A percentile compares a stretch with the other conserved stretches of the same genome.
phyloP scores from a whole-genome alignment of 2,888 invertebrate genomes.

The Patella caerulea region DNA sequence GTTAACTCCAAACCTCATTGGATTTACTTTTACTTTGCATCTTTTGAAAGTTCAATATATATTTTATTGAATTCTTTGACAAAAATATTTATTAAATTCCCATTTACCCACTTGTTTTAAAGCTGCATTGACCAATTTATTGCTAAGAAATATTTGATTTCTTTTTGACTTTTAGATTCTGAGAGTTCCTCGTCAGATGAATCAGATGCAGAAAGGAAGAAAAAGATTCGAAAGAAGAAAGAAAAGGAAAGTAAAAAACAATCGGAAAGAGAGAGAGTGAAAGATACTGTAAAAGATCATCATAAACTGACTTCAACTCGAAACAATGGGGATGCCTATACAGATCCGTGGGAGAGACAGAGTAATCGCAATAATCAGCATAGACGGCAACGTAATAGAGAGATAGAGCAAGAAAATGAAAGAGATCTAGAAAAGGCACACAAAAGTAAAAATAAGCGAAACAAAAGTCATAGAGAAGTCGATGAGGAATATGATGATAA shows the following conservation, averaged over 20 bases:
- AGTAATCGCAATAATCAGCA: slow-evolving; percentile 18
- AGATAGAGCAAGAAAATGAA: slow-evolving; percentile 7
- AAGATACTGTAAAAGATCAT: not conserved
- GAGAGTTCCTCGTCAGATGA: slow-evolving; percentile 37
- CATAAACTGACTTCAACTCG: too few relatives aligned
- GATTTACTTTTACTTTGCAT: too few relatives aligned
- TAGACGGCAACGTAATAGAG: slow-evolving; percentile 15
- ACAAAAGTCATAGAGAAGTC: slow-evolving; percentile 12
- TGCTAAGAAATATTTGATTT: slow-evolving; percentile 2
- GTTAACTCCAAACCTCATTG: too few relatives aligned
- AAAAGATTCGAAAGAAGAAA: slow-evolving; percentile 22
- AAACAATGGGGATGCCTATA: slow-evolving; percentile 21
- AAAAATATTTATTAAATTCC: not conserved
- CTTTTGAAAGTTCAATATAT: too few relatives aligned
- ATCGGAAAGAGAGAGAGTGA: slow-evolving; percentile 24
- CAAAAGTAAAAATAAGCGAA: slow-evolving; percentile 20
- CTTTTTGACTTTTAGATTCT: slow-evolving; percentile 40
- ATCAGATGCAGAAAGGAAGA: slow-evolving; percentile 30
- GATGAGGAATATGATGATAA: slow-evolving; percentile 30
- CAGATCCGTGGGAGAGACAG: slow-evolving; percentile 25
- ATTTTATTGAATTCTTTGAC: too few relatives aligned
- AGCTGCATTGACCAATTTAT: not conserved
- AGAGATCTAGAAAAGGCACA: slow-evolving; percentile 13
- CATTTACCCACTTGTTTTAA: not conserved
- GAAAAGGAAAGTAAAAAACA: slow-evolving; percentile 21